phyloP scores from a whole-genome alignment of 1,140 invertebrate species.

The Ceratosolen solmsi region DNA sequence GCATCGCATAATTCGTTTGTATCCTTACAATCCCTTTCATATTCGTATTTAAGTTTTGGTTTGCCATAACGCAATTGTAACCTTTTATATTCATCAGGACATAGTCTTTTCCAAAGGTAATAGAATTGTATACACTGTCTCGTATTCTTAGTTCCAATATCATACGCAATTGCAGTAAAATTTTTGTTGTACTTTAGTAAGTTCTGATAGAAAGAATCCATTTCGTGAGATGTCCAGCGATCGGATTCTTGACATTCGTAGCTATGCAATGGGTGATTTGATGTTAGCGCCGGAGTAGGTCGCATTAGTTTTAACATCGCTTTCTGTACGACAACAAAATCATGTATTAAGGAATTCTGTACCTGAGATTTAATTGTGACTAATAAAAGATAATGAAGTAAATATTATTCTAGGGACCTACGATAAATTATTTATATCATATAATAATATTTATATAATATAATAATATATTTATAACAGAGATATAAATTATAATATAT shows the following conservation, averaged over 20 bases:
- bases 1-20: slow-evolving; percentile 69
- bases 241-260: slow-evolving; percentile 85
- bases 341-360: no score
- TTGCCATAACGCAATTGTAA: slow-evolving; percentile 72
- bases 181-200: slow-evolving; percentile 94
- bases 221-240: slow-evolving; percentile 89
- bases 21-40: slow-evolving; percentile 65
- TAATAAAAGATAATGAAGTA: no score
- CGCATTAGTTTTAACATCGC: slow-evolving; percentile 89
- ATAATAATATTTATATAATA: no score
- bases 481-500: no score
- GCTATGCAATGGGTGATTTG: slow-evolving; percentile 81
- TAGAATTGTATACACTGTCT: slow-evolving; percentile 98
- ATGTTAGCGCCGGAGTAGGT: slow-evolving; percentile 81
- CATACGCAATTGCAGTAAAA: slow-evolving; percentile 89
- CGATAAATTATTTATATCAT: no score
- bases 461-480: no score
- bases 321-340: slow-evolving; percentile 76
- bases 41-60: slow-evolving; percentile 66
- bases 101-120: slow-evolving; percentile 98
- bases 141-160: slow-evolving; percentile 90
- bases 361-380: no score
- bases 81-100: slow-evolving; percentile 86
- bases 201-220: slow-evolving; percentile 90
- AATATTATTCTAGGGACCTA: no score